These are phyloP conservation scores for Nylanderia fulva DNA, from an alignment of 1,140 invertebrate genomes.

Conservation along the genomic window DNA sequence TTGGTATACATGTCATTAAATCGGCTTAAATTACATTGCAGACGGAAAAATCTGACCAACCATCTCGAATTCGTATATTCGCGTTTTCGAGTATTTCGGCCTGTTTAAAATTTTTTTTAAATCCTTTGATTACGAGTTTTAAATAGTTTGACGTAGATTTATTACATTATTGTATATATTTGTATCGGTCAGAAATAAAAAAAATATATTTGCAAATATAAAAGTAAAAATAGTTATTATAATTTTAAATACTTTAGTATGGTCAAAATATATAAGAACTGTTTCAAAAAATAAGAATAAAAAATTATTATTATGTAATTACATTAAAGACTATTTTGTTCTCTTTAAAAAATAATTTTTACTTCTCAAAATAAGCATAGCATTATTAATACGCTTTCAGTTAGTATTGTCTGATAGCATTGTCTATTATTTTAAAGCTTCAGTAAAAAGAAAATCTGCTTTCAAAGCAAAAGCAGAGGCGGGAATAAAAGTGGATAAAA, in stretches of 20 bases:
- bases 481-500: slow-evolving; percentile 15
- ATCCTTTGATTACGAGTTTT: background rate
- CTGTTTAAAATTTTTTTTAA: background rate
- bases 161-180: too few species aligned
- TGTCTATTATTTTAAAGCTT: slow-evolving; percentile 28
- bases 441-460: background rate
- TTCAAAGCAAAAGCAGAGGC: slow-evolving; percentile 1
- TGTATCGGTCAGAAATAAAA: background rate
- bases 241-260: background rate
- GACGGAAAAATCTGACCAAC: slow-evolving; percentile 36
- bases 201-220: background rate
- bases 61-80: background rate
- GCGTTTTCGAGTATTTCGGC: slow-evolving; percentile 5
- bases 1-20: slow-evolving; percentile 45
- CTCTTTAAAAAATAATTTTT: background rate
- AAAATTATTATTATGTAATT: background rate
- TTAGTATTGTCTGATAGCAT: background rate
- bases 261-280: background rate
- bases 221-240: background rate
- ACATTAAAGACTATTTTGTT: background rate
- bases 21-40: slow-evolving; percentile 39
- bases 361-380: background rate
- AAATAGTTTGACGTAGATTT: background rate
- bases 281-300: background rate
- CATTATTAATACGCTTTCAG: background rate